Conservation (phyloP, 2,113 vertebrate genomes). For the Heliornis fulica region DNA sequence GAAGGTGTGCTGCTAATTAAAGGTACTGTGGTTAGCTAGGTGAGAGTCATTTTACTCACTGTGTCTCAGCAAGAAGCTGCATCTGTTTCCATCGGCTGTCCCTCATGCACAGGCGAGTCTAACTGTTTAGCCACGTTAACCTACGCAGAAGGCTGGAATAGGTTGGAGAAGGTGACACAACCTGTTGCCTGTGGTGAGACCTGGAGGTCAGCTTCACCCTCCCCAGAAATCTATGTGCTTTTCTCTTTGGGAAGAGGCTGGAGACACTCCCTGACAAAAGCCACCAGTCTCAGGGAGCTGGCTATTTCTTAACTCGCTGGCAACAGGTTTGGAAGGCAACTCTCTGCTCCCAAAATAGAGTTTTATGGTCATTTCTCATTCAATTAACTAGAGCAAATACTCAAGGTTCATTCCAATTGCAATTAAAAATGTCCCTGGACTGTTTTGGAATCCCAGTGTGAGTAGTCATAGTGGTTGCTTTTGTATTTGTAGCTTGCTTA, state of each 20-base stretch:
- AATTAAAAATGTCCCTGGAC: not conserved
- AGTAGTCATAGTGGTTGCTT: not conserved
- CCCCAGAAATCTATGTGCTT: not conserved
- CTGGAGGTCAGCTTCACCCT: fast-evolving
- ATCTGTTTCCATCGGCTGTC: not conserved
- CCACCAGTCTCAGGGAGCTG: not conserved
- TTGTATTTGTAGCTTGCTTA: not conserved
- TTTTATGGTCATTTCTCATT: not conserved
- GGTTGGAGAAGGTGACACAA: not conserved
- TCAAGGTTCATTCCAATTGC: not conserved
- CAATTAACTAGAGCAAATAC: not conserved
- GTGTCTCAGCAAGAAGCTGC: not conserved
- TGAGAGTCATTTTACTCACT: not conserved
- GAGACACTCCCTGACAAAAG: not conserved
- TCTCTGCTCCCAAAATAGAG: not conserved
- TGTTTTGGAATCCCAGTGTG: not conserved
- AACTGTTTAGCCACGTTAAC: not conserved
- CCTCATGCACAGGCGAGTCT: not conserved
- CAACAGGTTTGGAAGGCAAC: not conserved
- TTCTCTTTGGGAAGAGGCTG: not conserved
- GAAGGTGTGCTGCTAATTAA: conserved; percentile 1
- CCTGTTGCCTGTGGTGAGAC: not conserved
- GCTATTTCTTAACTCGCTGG: not conserved
- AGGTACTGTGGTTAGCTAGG: not conserved
- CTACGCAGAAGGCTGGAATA: not conserved